Base-by-base conservation (phyloP, 2,888 invertebrate genomes). In the Spisula subtruncata region DNA sequence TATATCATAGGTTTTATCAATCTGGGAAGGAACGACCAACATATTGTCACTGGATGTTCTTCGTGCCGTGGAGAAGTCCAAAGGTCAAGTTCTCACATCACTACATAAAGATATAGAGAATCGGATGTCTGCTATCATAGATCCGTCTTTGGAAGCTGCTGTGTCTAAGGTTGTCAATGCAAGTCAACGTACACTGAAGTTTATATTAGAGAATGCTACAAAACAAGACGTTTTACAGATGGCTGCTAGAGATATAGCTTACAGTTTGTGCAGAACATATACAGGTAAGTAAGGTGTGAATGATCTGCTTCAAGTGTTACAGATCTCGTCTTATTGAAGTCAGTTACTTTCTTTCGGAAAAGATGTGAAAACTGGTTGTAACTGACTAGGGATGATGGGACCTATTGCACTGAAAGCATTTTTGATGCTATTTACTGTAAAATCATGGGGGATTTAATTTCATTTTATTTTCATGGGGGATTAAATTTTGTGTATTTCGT, bases 1-100 rank as follows among this genome's bases (percentile, higher is more conserved):
- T 41, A 4, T 60, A 12, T 71, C 41, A 8, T 88, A 97, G 97
- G 97, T 97, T 0, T 95, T 97, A 54, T 97, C 97, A 25, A 97
- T 97, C 89, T 97, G 97, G 97, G 97, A 97, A 95, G 97, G 97
- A 29, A 97, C 97, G 0, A 97, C 97, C 12, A 97, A 97, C 94
- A 97, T 97, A 60, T 95, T 97, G 66, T 97, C 97, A 0, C 94
- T 97, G 56, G 97, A 97, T 94, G 97, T 97, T 6, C 95, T 97
- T 10, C 95, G 97, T 85, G 97, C 97, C 2, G 95, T 97, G 20
- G 95, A 93, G 54, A 97, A 97, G 92, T 96, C 96, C 0, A 94
- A 97, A 66, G 97, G 97, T 10, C 95, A 96, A 89, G 97, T 96
- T 1, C 94, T 97, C 16, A 56, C 93, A 8, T 96, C 96, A 0